Percentiles rank a stretch among this genome's conserved stretches.
Evolutionary conservation across 2,797 vertebrate species (phyloP).

Genomic region (Trachurus trachurus): DNA sequence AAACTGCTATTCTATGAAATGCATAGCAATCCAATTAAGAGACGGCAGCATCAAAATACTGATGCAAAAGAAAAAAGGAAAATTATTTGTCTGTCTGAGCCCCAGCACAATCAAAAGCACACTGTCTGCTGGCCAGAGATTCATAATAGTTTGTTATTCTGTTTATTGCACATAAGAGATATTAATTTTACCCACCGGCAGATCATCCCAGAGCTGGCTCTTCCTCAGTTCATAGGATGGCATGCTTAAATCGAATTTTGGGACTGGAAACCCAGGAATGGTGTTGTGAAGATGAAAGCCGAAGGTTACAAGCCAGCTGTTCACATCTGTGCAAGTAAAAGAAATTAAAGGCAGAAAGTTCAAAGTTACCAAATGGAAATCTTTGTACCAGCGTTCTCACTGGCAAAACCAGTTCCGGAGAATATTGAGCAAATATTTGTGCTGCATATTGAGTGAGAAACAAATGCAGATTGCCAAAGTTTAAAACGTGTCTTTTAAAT

Average conservation of each 20-base stretch:
- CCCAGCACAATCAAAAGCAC: constrained; percentile 11
- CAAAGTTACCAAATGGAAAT: background rate
- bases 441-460: background rate
- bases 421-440: background rate
- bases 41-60: constrained; percentile 53
- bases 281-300: constrained; percentile 99
- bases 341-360: background rate
- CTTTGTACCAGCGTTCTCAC: background rate
- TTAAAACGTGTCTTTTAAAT: background rate
- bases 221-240: constrained; percentile 95
- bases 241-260: constrained; percentile 94
- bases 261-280: constrained; percentile 96
- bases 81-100: constrained; percentile 8
- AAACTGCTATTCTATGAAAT: constrained; percentile 61
- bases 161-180: constrained; percentile 9
- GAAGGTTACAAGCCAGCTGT: constrained; percentile 99
- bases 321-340: constrained; percentile 90
- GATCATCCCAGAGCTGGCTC: constrained; percentile 97
- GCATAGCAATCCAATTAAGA: constrained; percentile 59
- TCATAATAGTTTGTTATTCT: background rate
- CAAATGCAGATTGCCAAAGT: background rate
- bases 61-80: constrained; percentile 38
- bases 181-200: constrained; percentile 89
- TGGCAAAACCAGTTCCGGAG: background rate
- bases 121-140: background rate